Percentiles rank a stretch among this genome's conserved stretches.
Evolutionary conservation across 2,113 vertebrate species (phyloP).

Genomic region (Sceloporus undulatus): DNA sequence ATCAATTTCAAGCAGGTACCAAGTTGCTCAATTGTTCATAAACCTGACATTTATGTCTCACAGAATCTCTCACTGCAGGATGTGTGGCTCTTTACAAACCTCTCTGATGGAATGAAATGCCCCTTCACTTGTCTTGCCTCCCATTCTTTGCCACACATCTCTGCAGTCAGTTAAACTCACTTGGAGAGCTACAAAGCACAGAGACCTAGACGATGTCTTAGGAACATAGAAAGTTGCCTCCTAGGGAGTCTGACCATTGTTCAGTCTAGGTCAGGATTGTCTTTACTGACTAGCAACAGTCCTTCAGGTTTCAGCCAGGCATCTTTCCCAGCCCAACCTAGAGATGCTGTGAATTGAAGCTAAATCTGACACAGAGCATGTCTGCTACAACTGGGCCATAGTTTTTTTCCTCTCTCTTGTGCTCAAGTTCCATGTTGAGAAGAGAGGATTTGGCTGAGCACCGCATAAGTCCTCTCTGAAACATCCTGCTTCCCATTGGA

Average conservation of each 20-base stretch:
- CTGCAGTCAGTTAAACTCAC: neutral
- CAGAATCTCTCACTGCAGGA: conserved; percentile 64
- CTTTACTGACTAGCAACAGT: neutral
- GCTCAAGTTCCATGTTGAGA: no score
- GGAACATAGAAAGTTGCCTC: neutral
- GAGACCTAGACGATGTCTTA: neutral
- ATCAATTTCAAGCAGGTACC: conserved; percentile 72
- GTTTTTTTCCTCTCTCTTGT: no score
- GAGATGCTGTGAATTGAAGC: neutral
- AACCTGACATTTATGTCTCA: conserved; percentile 80
- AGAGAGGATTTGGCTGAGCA: no score
- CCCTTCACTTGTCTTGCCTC: conserved; percentile 36
- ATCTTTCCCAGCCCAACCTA: neutral
- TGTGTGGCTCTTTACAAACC: conserved; percentile 73
- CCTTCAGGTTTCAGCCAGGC: neutral
- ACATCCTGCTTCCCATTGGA: no score
- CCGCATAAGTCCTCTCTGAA: no score
- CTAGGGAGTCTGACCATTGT: neutral
- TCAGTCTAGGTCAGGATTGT: neutral
- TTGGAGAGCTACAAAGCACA: neutral
- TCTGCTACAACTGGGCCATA: no score
- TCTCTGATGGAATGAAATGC: conserved; percentile 70
- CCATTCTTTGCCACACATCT: neutral
- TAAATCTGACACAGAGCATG: no score
- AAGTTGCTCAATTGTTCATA: conserved; percentile 79